These are phyloP conservation scores for Clarias magur DNA, from an alignment of 2,113 vertebrate species.

Conservation along the genomic window DNA sequence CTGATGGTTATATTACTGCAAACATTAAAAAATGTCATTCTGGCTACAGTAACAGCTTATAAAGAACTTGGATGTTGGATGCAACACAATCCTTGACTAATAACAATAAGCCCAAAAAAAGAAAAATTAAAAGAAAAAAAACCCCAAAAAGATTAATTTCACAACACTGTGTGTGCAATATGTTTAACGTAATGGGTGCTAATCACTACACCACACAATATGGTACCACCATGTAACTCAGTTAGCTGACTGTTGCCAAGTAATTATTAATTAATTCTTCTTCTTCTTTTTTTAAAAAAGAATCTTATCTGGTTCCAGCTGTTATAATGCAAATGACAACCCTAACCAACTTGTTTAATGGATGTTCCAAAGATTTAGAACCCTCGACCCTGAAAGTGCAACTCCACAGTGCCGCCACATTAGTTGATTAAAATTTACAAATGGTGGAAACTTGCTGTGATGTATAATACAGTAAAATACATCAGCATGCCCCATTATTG, in stretches of 20 bases:
- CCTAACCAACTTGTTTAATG: background rate
- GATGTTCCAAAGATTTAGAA: background rate
- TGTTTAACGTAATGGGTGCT: background rate
- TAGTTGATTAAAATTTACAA: background rate
- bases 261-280: no score
- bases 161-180: background rate
- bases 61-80: background rate
- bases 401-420: no score
- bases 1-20: background rate
- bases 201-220: no score
- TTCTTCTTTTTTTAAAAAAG: no score
- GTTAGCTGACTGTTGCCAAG: background rate
- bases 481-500: background rate
- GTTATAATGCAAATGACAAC: background rate
- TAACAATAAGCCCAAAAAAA: background rate
- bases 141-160: background rate
- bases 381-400: no score
- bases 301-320: background rate
- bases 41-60: background rate
- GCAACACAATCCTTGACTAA: no score
- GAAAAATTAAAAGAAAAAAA: background rate
- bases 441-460: background rate
- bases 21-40: background rate
- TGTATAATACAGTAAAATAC: background rate
- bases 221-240: no score